These are phyloP conservation scores for Bradypodion ventrale DNA, from an alignment of 2,797 vertebrate genomes.

Conservation along the genomic window DNA sequence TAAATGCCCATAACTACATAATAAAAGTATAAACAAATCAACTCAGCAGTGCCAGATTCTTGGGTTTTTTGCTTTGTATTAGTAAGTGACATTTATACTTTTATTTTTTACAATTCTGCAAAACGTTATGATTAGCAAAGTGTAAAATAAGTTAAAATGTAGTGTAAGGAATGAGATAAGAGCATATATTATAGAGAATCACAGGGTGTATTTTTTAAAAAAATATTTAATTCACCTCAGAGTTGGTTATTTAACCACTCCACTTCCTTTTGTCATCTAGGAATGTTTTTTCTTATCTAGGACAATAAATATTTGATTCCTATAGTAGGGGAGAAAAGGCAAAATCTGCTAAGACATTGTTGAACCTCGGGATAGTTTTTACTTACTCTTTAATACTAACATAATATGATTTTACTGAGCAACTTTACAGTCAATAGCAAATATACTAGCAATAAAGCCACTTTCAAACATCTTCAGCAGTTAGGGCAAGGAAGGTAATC, in stretches of 20 bases:
- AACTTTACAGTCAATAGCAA: background rate
- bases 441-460: background rate
- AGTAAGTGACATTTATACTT: background rate
- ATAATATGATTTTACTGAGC: background rate
- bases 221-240: no score
- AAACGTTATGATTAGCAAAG: background rate
- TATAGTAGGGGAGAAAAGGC: background rate
- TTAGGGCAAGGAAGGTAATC: background rate
- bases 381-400: background rate
- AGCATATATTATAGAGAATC: background rate
- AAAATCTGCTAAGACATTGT: background rate
- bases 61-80: background rate
- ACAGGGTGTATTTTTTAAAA: background rate
- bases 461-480: background rate
- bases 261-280: background rate
- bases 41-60: background rate
- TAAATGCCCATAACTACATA: background rate
- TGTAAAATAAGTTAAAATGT: background rate
- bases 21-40: background rate
- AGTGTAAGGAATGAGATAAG: background rate
- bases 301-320: background rate
- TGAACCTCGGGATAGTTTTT: background rate
- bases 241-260: background rate
- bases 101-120: background rate
- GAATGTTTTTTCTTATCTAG: background rate